A percentile compares a stretch with the other conserved stretches of the same genome.
These are phyloP conservation scores for Lepus townsendii DNA, from an alignment of 2,797 vertebrate genomes.

Conservation along the genomic window DNA sequence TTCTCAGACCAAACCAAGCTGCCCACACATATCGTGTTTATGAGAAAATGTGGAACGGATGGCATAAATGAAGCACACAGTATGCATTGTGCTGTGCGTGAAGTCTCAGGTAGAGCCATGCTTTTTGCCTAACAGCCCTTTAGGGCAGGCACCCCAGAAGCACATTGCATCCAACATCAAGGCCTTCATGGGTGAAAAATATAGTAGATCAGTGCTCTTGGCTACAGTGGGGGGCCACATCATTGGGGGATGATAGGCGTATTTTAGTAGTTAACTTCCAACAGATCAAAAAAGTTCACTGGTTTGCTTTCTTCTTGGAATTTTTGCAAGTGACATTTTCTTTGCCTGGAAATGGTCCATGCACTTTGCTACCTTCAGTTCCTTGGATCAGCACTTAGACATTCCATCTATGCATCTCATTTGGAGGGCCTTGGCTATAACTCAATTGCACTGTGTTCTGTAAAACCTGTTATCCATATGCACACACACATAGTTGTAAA, in stretches of 20 bases:
- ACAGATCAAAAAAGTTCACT: neutral
- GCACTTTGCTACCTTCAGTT: conserved; percentile 40
- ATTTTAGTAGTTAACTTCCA: neutral
- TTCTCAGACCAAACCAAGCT: neutral
- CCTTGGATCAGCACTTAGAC: conserved; percentile 1
- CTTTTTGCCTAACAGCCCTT: neutral
- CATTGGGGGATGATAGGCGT: neutral
- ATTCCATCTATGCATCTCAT: neutral
- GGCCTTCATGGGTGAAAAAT: neutral
- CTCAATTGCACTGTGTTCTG: neutral
- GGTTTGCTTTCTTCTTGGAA: neutral
- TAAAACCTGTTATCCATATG: neutral
- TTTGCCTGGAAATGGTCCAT: neutral
- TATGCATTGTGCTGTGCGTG: conserved; percentile 33
- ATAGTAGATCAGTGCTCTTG: neutral
- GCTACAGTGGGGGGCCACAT: neutral
- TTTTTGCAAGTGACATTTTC: conserved; percentile 50
- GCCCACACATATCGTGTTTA: neutral
- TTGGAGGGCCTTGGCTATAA: conserved; percentile 8
- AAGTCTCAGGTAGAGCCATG: neutral
- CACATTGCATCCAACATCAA: neutral
- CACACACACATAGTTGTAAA: neutral
- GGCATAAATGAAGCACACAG: conserved; percentile 47
- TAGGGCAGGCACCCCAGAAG: neutral
- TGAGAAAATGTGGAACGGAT: conserved; percentile 64